Evolutionary conservation across 2,797 vertebrate species (phyloP).

Genomic region (Leptoclinus maculatus): DNA sequence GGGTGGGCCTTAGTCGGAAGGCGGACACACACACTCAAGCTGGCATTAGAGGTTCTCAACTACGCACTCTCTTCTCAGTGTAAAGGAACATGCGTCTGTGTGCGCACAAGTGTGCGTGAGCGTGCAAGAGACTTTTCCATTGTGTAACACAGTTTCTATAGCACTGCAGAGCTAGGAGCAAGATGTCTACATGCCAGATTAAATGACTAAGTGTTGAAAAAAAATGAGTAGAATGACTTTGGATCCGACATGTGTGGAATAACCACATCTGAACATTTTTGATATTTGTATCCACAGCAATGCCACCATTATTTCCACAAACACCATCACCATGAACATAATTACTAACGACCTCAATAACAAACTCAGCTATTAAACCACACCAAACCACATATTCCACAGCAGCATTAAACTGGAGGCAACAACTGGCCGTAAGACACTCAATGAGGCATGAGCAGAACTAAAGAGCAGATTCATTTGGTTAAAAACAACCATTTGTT

Average conservation of each 20-base stretch:
- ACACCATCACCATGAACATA: constrained; percentile 31
- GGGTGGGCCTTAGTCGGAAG: constrained; percentile 84
- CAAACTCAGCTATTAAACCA: constrained; percentile 36
- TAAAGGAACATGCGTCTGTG: constrained; percentile 17
- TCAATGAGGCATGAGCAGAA: constrained; percentile 45
- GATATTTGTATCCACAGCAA: constrained; percentile 24
- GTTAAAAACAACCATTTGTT: constrained; percentile 38
- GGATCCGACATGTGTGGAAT: constrained; percentile 10
- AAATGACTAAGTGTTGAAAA: constrained; percentile 18
- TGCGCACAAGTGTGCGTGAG: constrained; percentile 8
- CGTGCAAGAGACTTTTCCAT: not conserved
- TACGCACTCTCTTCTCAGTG: constrained; percentile 46
- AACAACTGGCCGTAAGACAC: constrained; percentile 30
- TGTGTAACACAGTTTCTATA: constrained; percentile 4
- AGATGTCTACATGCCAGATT: constrained; percentile 21
- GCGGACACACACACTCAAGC: constrained; percentile 78
- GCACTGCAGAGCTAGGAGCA: constrained; percentile 1
- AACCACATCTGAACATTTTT: not conserved
- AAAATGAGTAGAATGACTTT: constrained; percentile 21
- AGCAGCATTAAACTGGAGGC: constrained; percentile 31
- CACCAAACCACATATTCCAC: constrained; percentile 43
- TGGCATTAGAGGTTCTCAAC: constrained; percentile 55
- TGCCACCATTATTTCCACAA: constrained; percentile 36
- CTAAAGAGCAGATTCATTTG: constrained; percentile 27
- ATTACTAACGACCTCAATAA: constrained; percentile 44